Evolutionary conservation across 92 coral and sea anemone genomes (phyloP), one percentile per base, ranked within the genome.

Genomic region (Epizoanthus stellaris): DNA sequence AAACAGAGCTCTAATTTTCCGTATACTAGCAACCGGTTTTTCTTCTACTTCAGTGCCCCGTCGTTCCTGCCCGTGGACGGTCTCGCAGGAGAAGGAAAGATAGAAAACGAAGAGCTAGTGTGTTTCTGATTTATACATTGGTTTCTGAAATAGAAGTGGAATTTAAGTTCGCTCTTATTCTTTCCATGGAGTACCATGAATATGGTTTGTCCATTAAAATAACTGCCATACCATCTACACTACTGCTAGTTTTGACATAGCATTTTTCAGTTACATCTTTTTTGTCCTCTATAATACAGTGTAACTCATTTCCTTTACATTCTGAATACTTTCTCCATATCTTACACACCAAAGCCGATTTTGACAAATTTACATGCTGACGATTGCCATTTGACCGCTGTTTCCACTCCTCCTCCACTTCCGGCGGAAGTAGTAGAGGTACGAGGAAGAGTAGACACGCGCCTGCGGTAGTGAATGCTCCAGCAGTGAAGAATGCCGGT

Each of bases 341-440:
- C 14, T 61, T 61, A 17, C 30, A 20, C 66, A 61, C 1, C 20
- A n/a, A 61, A 61, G 11, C 21, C 25, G 25, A 61, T 4, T 61
- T 20, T 61, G 66, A 5, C 66, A 61, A 17, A 17, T n/a, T 61
- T 61, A 17, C 25, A 0, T 61, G 66, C 14, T 14, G 66, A 17
- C 30, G 20, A 17, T 5, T 17, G 3, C 25, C 25, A 61, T 17
- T 15, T 17, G 66, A 17, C 25, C 66, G 1, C 12, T 61, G 25
- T 61, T 61, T 61, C 66, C 66, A 61, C 25, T 61, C 66, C 14
- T 61, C 21, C 11, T 61, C 6, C 66, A 61, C 66, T 61, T 61
- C 66, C 30, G 66, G 30, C 66, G 66, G 30, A 61, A 61, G 66
- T n/a, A 61, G 66, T 61, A 61, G 30, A 61, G 66, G 66, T 17